Evolutionary conservation across 2,888 invertebrate species (phyloP).

Genomic region (Sturmia bella): DNA sequence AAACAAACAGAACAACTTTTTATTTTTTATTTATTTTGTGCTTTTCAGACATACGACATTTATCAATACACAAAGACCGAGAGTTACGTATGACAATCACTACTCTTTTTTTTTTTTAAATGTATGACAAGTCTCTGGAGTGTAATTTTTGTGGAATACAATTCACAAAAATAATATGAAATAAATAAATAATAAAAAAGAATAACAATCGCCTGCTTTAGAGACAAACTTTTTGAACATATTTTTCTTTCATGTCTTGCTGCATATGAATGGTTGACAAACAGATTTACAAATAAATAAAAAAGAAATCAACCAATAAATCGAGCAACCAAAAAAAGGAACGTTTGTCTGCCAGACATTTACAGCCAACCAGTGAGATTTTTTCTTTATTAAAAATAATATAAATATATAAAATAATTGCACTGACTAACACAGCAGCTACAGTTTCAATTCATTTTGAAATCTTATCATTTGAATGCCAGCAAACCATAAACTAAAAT

Average conservation of each 20-base stretch:
- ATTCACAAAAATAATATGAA: slow-evolving; percentile 32
- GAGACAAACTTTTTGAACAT: slow-evolving; percentile 41
- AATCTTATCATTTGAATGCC: slow-evolving; percentile 71
- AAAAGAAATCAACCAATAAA: slow-evolving; percentile 39
- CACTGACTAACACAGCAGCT: slow-evolving; percentile 22
- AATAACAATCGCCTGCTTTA: slow-evolving; percentile 55
- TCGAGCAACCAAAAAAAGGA: slow-evolving; percentile 9
- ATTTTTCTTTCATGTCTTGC: slow-evolving; percentile 38
- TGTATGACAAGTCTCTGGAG: slow-evolving; percentile 56
- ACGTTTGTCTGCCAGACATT: slow-evolving; percentile 26
- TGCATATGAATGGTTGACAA: slow-evolving; percentile 60
- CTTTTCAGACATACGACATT: slow-evolving; percentile 43
- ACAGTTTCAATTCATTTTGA: slow-evolving; percentile 52
- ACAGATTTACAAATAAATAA: slow-evolving; percentile 28
- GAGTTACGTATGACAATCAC: slow-evolving; percentile 3
- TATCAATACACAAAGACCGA: slow-evolving; percentile 31
- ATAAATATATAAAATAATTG: background rate
- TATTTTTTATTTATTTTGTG: background rate
- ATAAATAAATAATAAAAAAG: slow-evolving; percentile 37
- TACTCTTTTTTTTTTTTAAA: slow-evolving; percentile 9
- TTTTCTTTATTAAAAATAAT: slow-evolving; percentile 11
- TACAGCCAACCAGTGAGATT: slow-evolving; percentile 23
- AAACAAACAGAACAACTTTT: slow-evolving; percentile 35
- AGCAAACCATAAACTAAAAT: slow-evolving; percentile 71
- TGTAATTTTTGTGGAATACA: slow-evolving; percentile 55